A percentile compares a stretch with the other conserved stretches of the same genome.
Evolutionary conservation across 1,140 invertebrate genomes (phyloP).

Genomic region (Ceratitis capitata): DNA sequence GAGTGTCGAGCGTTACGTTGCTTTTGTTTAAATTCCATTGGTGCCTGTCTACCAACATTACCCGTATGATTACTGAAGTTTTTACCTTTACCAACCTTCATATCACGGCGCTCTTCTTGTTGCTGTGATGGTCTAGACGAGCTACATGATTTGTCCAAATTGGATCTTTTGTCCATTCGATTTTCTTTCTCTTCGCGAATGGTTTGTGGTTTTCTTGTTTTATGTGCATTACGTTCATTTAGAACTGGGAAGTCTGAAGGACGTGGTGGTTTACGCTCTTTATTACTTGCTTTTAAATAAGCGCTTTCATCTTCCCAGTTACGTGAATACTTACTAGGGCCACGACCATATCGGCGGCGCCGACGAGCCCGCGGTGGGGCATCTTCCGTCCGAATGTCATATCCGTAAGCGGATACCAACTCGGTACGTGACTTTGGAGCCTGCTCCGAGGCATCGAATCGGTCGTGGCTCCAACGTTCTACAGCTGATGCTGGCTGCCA

Average conservation of each 20-base stretch:
- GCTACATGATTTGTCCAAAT: slow-evolving; percentile 17
- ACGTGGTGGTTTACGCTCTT: slow-evolving; percentile 56
- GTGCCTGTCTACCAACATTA: slow-evolving; percentile 40
- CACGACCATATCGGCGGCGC: slow-evolving; percentile 85
- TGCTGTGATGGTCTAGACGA: background rate
- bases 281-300: slow-evolving; percentile 69
- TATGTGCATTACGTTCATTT: slow-evolving; percentile 52
- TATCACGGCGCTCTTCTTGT: slow-evolving; percentile 31
- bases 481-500: slow-evolving; percentile 65
- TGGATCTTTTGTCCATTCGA: slow-evolving; percentile 48
- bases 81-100: slow-evolving; percentile 24
- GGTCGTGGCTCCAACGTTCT: slow-evolving; percentile 89
- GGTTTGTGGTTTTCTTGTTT: slow-evolving; percentile 43
- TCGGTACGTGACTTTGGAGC: slow-evolving; percentile 89
- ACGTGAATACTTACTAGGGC: slow-evolving; percentile 89
- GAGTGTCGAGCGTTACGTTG: background rate
- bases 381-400: slow-evolving; percentile 93
- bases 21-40: slow-evolving; percentile 46
- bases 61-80: slow-evolving; percentile 37
- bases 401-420: slow-evolving; percentile 88
- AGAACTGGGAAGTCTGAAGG: slow-evolving; percentile 65
- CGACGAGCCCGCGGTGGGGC: slow-evolving; percentile 86
- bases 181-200: slow-evolving; percentile 58
- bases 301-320: slow-evolving; percentile 94
- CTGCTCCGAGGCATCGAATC: slow-evolving; percentile 80